These are phyloP conservation scores for Cotesia chilonis DNA, from an alignment of 1,140 invertebrate genomes.

Conservation along the genomic window DNA sequence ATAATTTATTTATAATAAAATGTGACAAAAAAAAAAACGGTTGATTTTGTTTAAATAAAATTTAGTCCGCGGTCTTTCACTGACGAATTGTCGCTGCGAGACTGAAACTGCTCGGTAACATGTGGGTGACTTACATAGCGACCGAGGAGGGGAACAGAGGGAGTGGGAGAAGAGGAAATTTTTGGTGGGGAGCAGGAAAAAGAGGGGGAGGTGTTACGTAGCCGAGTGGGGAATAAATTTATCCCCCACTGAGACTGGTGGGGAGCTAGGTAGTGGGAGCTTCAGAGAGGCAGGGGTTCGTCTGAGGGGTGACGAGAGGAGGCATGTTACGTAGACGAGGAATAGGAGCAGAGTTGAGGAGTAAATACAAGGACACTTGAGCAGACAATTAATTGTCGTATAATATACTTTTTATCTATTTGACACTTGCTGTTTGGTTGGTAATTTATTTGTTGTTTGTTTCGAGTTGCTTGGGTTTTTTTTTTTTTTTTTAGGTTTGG, in stretches of 20 bases:
- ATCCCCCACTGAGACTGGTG: neutral
- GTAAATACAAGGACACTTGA: no score
- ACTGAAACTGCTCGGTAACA: slow-evolving; percentile 61
- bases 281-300: no score
- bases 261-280: neutral
- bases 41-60: neutral
- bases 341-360: no score
- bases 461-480: no score
- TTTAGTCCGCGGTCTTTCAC: slow-evolving; percentile 45
- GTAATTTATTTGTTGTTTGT: no score
- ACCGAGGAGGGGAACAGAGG: slow-evolving; percentile 30
- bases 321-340: slow-evolving; percentile 26
- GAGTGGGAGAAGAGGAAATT: neutral
- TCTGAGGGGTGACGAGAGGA: neutral
- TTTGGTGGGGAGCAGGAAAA: slow-evolving; percentile 26
- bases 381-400: no score
- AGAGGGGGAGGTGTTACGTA: neutral
- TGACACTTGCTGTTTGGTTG: no score
- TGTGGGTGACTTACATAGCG: slow-evolving; percentile 60
- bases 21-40: no score
- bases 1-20: neutral
- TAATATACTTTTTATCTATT: no score
- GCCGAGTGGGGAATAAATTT: neutral
- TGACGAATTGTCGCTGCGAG: slow-evolving; percentile 61
- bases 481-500: no score